A percentile compares a stretch with the other conserved stretches of the same genome.
Conservation (phyloP, 2,888 invertebrate genomes). For the Trissolcus japonicus region DNA sequence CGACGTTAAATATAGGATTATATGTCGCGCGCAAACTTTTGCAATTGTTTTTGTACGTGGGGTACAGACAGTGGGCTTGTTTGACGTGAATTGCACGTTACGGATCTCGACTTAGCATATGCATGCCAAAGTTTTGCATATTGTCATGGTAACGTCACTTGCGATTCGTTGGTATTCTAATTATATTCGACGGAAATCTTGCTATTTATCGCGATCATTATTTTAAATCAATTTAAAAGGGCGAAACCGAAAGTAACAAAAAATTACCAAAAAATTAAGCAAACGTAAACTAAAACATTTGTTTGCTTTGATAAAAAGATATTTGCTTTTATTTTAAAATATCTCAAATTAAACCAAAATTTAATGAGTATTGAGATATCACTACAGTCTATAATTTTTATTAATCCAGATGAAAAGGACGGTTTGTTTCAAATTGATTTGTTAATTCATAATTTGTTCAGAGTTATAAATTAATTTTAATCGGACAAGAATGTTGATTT, state of each 20-base stretch:
- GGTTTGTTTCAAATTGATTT: not conserved
- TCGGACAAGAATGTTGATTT: not conserved
- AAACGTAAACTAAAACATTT: too few species aligned
- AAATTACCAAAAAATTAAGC: too few species aligned
- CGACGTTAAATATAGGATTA: conserved; percentile 51
- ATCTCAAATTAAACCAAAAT: too few species aligned
- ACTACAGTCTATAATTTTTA: too few species aligned
- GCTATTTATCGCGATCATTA: conserved; percentile 1
- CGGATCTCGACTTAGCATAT: conserved; percentile 21
- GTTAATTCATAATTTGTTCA: not conserved
- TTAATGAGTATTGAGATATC: too few species aligned
- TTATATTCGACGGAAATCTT: conserved; percentile 2
- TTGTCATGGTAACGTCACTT: conserved; percentile 38
- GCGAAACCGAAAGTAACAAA: not conserved
- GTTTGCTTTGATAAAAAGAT: too few species aligned
- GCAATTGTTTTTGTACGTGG: conserved; percentile 50
- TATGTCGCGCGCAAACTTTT: conserved; percentile 40
- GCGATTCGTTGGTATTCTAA: not conserved
- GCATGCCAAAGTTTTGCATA: conserved; percentile 13
- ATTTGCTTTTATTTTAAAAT: too few species aligned
- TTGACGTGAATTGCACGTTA: conserved; percentile 23
- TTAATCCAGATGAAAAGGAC: too few species aligned
- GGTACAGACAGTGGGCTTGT: conserved; percentile 37
- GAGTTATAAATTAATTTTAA: not conserved
- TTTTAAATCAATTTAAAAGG: not conserved